A percentile compares a stretch with the other conserved stretches of the same genome.
Conservation (phyloP, 2,113 vertebrate species). For the Misgurnus anguillicaudatus region DNA sequence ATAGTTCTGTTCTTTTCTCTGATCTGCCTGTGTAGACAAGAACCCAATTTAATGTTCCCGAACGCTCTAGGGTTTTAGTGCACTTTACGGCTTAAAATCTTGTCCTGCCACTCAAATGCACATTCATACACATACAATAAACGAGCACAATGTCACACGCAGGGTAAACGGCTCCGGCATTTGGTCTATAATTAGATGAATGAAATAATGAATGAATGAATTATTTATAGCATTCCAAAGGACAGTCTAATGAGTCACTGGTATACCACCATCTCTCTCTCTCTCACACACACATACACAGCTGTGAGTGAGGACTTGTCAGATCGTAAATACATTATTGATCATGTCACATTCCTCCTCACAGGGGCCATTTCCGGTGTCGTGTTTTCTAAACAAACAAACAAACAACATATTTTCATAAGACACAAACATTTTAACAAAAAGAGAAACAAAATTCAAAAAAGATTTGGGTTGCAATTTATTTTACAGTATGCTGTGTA, state of each 20-base stretch:
- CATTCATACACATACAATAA: not conserved
- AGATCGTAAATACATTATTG: constrained; percentile 7
- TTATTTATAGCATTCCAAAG: constrained; percentile 35
- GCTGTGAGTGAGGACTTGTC: not conserved
- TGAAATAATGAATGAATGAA: not conserved
- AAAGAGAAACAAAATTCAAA: too few species aligned
- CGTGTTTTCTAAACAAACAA: not conserved
- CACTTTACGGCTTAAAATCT: not conserved
- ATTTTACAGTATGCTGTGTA: too few species aligned
- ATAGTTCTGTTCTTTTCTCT: not conserved
- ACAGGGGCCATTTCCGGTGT: not conserved
- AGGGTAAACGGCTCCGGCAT: not conserved
- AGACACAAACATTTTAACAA: too few species aligned
- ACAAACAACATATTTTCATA: not conserved
- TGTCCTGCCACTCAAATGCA: not conserved
- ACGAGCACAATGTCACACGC: not conserved
- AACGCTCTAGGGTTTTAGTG: not conserved
- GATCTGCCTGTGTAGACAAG: not conserved
- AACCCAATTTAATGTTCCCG: not conserved
- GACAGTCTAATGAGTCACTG: constrained; percentile 21
- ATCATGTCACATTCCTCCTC: constrained; percentile 3
- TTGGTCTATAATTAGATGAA: constrained; percentile 15
- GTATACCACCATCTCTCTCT: not conserved
- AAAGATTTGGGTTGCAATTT: too few species aligned
- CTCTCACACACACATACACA: constrained; percentile 8